Conservation (phyloP, 92 coral and sea anemone species). For the Porites rus region DNA sequence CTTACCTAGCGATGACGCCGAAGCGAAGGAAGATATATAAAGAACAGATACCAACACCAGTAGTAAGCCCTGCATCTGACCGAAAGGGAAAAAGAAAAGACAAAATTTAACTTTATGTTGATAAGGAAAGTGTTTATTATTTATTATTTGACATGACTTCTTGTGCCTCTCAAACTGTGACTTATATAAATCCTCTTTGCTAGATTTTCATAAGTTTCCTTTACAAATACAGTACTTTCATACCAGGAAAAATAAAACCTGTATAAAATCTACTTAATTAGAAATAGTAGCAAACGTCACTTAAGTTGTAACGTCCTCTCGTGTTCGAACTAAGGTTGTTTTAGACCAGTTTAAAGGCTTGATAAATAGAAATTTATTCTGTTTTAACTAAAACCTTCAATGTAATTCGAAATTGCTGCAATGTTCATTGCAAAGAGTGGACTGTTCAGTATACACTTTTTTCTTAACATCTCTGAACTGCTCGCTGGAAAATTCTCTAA, state of each 20-base stretch:
- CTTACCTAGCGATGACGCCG: conserved; percentile 58
- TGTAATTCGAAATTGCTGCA: background rate
- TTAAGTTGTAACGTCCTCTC: background rate
- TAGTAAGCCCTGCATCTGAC: conserved; percentile 38
- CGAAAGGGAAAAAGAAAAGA: background rate
- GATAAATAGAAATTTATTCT: background rate
- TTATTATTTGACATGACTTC: background rate
- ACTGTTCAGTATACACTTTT: background rate
- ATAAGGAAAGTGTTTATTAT: too few species aligned
- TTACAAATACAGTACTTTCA: background rate
- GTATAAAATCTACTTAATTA: background rate
- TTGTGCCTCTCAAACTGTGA: too few species aligned
- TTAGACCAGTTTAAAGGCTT: background rate
- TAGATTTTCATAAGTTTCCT: background rate
- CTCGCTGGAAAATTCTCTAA: background rate
- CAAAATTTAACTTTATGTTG: too few species aligned
- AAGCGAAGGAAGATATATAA: conserved; percentile 43
- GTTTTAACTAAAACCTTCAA: background rate
- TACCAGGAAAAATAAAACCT: too few species aligned
- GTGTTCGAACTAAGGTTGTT: background rate
- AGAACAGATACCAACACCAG: conserved; percentile 57
- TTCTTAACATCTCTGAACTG: background rate
- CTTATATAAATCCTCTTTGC: background rate
- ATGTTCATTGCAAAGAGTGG: background rate
- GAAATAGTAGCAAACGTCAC: background rate